Base-by-base conservation (phyloP, 2,888 invertebrate species). In the Phymatocera aterrima region DNA sequence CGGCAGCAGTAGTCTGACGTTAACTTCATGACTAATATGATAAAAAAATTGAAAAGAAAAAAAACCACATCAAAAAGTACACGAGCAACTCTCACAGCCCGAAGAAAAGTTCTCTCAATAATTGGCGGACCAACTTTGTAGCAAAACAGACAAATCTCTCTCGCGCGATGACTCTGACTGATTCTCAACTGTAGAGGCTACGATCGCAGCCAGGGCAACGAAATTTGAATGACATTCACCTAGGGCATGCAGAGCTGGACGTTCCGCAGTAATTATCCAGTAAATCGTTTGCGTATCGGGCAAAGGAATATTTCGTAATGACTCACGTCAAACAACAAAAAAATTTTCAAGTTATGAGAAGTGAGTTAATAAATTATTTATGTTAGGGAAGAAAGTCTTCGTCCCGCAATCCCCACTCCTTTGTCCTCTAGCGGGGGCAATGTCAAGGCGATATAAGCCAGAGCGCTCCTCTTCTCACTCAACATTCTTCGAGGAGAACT, bases 391-490 rank as follows among this genome's bases (percentile, higher is more conserved):
- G 79, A 79, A 79, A 79, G 79, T 79, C 77, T 31, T 40, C 34
- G 77, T 34, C 43, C 57, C 54, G 77, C 12, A 34, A 12, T 65
- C 68, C 43, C 79, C 79, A 80, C 65, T 46, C 54, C 37, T 79
- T 46, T 78, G 77, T 77, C 70, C 77, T 40, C 74, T 81, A 86
- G 85, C 86, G 87, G 88, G 82, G 87, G 88, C 89, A 90, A 90
- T 90, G 90, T 90, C 90, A 90, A 90, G 90, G 89, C 88, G 83
- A 83, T 90, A 90, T 90, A 90, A 90, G 88, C 86, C 85, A 78
- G 80, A 84, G 82, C 83, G 85, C 87, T 86, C 87, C 87, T 86
- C 85, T 83, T 81, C 81, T 79, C 82, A 83, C 82, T 85, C 87
- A 87, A 88, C 89, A 90, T 84, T 90, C 87, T 82, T 84, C 85